These are phyloP conservation scores for Phengaris arion DNA, from an alignment of 2,888 invertebrate genomes.

Conservation along the genomic window DNA sequence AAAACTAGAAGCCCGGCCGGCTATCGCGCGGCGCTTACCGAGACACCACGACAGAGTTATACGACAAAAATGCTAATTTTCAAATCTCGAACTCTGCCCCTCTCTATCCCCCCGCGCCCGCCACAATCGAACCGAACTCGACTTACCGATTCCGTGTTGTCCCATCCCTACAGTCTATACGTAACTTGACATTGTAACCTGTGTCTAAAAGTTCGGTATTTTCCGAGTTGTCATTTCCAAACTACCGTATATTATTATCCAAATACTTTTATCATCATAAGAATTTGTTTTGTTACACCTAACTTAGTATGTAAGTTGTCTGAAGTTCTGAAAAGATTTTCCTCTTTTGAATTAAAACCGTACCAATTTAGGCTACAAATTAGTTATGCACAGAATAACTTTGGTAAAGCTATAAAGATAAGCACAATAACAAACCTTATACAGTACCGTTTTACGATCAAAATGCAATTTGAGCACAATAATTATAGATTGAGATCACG, in stretches of 20 bases:
- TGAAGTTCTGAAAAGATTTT: background rate
- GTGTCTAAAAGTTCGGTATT: slow-evolving; percentile 16
- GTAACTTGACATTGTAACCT: slow-evolving; percentile 25
- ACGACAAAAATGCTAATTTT: slow-evolving; percentile 79
- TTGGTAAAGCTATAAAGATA: slow-evolving; percentile 30
- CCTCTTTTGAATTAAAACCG: background rate
- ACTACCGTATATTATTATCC: background rate
- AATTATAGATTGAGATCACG: slow-evolving; percentile 55
- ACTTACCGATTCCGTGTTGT: slow-evolving; percentile 60
- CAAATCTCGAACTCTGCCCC: slow-evolving; percentile 66
- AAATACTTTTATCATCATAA: no score
- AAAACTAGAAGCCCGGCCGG: slow-evolving; percentile 59
- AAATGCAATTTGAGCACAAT: slow-evolving; percentile 25
- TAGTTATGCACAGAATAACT: background rate
- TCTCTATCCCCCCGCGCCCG: slow-evolving; percentile 43
- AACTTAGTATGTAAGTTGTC: background rate
- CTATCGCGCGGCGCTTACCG: slow-evolving; percentile 71
- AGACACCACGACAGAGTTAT: slow-evolving; percentile 76
- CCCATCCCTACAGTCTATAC: slow-evolving; percentile 39
- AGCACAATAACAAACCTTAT: background rate
- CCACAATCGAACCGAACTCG: slow-evolving; percentile 65
- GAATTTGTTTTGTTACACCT: background rate
- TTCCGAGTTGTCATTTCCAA: background rate
- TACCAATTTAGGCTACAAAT: background rate
- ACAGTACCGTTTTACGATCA: slow-evolving; percentile 10